A percentile compares a stretch with the other conserved stretches of the same genome.
phyloP scores from a whole-genome alignment of 1,140 invertebrate genomes.

The Mya arenaria region DNA sequence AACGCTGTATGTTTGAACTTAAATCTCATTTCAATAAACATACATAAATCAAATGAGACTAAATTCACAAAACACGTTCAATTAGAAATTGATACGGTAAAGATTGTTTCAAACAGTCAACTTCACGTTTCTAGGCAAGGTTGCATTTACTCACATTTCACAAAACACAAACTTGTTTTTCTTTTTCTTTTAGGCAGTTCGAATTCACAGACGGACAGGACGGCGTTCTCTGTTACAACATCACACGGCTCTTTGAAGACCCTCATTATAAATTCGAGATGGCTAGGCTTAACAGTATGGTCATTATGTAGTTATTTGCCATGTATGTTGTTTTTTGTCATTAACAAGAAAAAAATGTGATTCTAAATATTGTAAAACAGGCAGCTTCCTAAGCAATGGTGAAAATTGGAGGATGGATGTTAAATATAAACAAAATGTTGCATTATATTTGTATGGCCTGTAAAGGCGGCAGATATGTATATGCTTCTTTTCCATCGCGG shows the following conservation, averaged over 20 bases:
- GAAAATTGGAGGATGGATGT: too few relatives aligned
- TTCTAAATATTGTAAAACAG: neutral
- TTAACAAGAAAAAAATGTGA: neutral
- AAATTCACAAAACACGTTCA: too few relatives aligned
- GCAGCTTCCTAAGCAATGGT: neutral
- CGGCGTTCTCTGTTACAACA: slow-evolving; percentile 64
- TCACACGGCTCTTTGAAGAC: slow-evolving; percentile 56
- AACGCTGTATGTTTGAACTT: too few relatives aligned
- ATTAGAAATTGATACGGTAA: too few relatives aligned
- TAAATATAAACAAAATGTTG: too few relatives aligned
- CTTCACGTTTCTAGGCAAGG: too few relatives aligned
- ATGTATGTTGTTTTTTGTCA: neutral
- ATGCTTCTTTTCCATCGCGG: neutral
- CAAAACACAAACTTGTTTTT: too few relatives aligned
- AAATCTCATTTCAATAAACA: too few relatives aligned
- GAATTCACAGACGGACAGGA: slow-evolving; percentile 31
- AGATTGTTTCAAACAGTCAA: too few relatives aligned
- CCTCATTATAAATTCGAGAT: slow-evolving; percentile 65
- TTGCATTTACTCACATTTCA: too few relatives aligned
- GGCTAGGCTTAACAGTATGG: slow-evolving; percentile 68
- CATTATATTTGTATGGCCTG: neutral
- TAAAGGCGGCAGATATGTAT: neutral
- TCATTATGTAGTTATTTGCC: neutral
- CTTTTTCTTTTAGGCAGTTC: neutral
- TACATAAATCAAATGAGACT: too few relatives aligned